Evolutionary conservation across 2,888 invertebrate genomes (phyloP).

Genomic region (Ornithoptera priamus): DNA sequence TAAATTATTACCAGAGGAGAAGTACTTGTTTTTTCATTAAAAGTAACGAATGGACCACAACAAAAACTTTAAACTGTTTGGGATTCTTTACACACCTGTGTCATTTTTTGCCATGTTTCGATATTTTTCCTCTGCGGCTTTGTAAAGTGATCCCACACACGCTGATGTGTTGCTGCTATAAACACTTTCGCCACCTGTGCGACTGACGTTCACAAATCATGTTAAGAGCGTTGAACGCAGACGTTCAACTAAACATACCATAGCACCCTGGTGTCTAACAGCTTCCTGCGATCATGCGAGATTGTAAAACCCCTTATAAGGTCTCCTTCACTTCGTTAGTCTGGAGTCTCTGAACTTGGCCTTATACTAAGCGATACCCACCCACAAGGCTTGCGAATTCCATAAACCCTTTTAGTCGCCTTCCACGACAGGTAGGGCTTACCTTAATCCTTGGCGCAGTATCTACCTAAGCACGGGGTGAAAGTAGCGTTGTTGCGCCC

Average conservation of each 20-base stretch:
- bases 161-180: slow-evolving; percentile 96
- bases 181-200: slow-evolving; percentile 99
- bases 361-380: no score
- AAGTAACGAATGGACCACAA: slow-evolving; percentile 4
- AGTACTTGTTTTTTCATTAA: slow-evolving; percentile 12
- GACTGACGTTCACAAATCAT: slow-evolving; percentile 86
- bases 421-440: no score
- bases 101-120: slow-evolving; percentile 98
- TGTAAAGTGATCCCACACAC: slow-evolving; percentile 99
- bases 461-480: slow-evolving; percentile 46
- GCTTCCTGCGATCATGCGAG: slow-evolving; percentile 43
- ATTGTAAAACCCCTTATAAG: not conserved
- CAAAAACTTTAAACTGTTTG: slow-evolving; percentile 3
- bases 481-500: slow-evolving; percentile 34
- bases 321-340: no score
- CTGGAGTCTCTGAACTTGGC: no score
- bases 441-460: slow-evolving; percentile 25
- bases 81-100: slow-evolving; percentile 83
- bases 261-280: slow-evolving; percentile 55
- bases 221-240: slow-evolving; percentile 58
- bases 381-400: no score
- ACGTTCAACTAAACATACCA: slow-evolving; percentile 64
- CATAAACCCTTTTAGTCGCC: no score
- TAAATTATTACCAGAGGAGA: slow-evolving; percentile 1
- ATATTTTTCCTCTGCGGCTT: slow-evolving; percentile 99